Conservation (phyloP, 2,888 invertebrate species). For the Nasonia oneida region DNA sequence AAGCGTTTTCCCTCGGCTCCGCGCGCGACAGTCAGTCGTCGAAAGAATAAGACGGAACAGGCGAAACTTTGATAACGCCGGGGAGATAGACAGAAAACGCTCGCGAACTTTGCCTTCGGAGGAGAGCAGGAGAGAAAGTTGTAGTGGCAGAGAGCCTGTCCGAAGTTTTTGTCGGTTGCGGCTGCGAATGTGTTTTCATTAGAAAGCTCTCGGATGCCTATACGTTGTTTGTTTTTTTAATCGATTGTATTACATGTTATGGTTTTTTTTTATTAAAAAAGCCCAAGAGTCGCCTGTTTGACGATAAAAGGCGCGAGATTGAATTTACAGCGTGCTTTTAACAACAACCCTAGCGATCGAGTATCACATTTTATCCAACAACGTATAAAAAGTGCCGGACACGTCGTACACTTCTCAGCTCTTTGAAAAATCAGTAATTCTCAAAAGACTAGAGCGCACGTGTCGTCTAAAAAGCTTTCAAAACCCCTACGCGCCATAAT, state of each 20-base stretch:
- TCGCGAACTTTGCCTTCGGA: background rate
- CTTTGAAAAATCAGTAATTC: background rate
- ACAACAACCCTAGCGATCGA: too few relatives aligned
- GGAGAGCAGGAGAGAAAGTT: background rate
- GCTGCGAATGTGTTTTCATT: background rate
- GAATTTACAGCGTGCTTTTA: background rate
- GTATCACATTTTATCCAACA: too few relatives aligned
- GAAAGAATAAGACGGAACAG: slow-evolving; percentile 43
- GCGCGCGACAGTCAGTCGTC: slow-evolving; percentile 27
- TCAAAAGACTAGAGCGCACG: background rate
- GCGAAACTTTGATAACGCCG: slow-evolving; percentile 22
- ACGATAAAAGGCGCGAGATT: background rate
- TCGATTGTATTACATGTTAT: background rate
- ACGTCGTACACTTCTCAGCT: background rate
- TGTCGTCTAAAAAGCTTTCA: background rate
- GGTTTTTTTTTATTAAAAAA: too few relatives aligned
- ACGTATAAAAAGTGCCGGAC: too few relatives aligned
- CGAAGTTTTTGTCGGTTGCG: slow-evolving; percentile 13
- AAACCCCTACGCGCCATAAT: background rate
- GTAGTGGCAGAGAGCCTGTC: background rate
- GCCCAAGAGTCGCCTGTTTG: too few relatives aligned
- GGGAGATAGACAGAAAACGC: background rate
- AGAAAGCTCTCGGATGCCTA: too few relatives aligned
- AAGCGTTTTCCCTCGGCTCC: background rate
- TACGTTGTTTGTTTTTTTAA: background rate